Evolutionary conservation across 2,797 vertebrate genomes (phyloP).

Genomic region (Staurois parvus): DNA sequence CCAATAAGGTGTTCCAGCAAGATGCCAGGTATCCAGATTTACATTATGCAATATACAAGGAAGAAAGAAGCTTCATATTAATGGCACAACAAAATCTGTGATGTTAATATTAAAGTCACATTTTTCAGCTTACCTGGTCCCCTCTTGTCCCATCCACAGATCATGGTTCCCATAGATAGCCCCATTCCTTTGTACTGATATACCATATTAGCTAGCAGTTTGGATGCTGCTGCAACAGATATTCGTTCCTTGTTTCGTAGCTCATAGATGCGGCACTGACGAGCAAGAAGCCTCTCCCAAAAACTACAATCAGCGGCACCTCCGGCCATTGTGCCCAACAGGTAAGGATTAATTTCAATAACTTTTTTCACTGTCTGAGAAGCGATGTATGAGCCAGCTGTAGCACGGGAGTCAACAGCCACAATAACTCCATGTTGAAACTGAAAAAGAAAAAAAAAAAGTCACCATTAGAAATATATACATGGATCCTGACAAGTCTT

Average conservation of each 20-base stretch:
- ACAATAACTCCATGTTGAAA: constrained; percentile 90
- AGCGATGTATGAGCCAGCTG: constrained; percentile 88
- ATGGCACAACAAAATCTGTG: too few relatives aligned
- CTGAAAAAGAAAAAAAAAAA: constrained; percentile 61
- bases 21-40: too few relatives aligned
- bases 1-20: too few relatives aligned
- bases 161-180: constrained; percentile 95
- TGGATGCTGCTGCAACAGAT: constrained; percentile 91
- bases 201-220: constrained; percentile 93
- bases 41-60: background rate
- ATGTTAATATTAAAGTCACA: too few relatives aligned
- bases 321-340: constrained; percentile 92
- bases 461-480: background rate
- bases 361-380: constrained; percentile 93
- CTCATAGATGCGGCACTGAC: constrained; percentile 91
- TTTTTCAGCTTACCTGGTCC: constrained; percentile 81
- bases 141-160: constrained; percentile 94
- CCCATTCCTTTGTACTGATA: constrained; percentile 96
- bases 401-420: constrained; percentile 90
- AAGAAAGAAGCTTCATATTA: too few relatives aligned
- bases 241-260: constrained; percentile 93
- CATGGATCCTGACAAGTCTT: background rate
- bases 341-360: constrained; percentile 92
- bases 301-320: constrained; percentile 92
- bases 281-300: constrained; percentile 90